phyloP scores from a whole-genome alignment of 2,113 vertebrate genomes.

The Cairina moschata region DNA sequence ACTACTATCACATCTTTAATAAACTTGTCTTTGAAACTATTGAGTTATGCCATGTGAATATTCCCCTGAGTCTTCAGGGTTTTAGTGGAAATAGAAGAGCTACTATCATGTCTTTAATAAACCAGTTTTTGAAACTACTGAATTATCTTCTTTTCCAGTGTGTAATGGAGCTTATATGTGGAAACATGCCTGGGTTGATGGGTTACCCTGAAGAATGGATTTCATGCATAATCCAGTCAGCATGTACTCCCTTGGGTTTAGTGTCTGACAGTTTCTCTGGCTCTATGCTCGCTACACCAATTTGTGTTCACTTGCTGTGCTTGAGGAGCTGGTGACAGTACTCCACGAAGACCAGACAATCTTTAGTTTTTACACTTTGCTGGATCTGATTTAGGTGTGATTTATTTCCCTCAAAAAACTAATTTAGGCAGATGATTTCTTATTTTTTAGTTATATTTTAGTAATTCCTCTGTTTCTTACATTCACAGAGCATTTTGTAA shows the following conservation, averaged over 20 bases:
- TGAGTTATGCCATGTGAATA: conserved; percentile 14
- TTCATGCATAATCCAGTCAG: conserved; percentile 11
- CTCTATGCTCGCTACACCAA: background rate
- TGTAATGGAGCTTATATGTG: background rate
- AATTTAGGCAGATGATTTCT: background rate
- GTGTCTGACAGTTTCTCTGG: background rate
- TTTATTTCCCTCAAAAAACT: background rate
- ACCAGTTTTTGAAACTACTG: background rate
- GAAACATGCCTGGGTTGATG: background rate
- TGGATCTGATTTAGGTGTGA: background rate
- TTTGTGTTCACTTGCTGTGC: background rate
- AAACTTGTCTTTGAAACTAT: conserved; percentile 39
- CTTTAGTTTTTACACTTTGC: background rate
- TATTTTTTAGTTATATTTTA: background rate
- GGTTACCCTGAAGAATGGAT: conserved; percentile 6
- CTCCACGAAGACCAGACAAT: background rate
- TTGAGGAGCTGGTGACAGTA: background rate
- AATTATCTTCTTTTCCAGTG: background rate
- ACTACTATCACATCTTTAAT: conserved; percentile 12
- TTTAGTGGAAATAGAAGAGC: background rate
- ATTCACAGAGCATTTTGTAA: background rate
- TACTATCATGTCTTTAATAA: conserved; percentile 1
- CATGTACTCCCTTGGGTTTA: background rate
- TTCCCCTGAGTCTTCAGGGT: background rate
- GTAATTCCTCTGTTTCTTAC: background rate